These are phyloP conservation scores for Phycodurus eques DNA, from an alignment of 2,113 vertebrate species.

Conservation along the genomic window DNA sequence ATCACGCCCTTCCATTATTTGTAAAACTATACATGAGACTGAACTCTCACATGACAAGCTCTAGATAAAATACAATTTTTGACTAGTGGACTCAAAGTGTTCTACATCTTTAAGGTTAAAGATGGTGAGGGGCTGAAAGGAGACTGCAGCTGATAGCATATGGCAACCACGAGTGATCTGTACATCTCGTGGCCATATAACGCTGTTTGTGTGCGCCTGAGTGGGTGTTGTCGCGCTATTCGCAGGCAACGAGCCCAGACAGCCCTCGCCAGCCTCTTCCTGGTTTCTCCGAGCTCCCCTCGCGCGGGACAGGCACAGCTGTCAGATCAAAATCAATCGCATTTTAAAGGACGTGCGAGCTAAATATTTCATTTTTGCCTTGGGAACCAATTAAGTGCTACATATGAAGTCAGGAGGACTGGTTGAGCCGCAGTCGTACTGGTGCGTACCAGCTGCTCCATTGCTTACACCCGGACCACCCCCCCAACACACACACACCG, in stretches of 20 bases:
- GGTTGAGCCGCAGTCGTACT: slow-evolving; percentile 77
- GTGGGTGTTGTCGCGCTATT: slow-evolving; percentile 67
- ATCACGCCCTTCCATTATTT: too few species aligned
- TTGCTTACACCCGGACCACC: slow-evolving; percentile 66
- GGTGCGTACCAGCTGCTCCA: slow-evolving; percentile 76
- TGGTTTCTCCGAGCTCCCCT: slow-evolving; percentile 59
- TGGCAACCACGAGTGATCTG: slow-evolving; percentile 67
- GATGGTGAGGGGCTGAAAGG: slow-evolving; percentile 35
- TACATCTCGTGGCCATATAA: slow-evolving; percentile 66
- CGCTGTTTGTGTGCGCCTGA: slow-evolving; percentile 67
- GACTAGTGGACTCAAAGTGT: slow-evolving; percentile 42
- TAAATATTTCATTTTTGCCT: slow-evolving; percentile 80
- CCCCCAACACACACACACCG: slow-evolving; percentile 18
- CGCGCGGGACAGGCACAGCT: slow-evolving; percentile 76
- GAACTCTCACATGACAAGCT: neutral
- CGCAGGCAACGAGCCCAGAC: slow-evolving; percentile 73
- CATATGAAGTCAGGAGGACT: slow-evolving; percentile 77
- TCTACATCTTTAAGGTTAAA: slow-evolving; percentile 59
- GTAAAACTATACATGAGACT: neutral
- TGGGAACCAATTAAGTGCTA: slow-evolving; percentile 80
- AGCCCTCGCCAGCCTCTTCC: slow-evolving; percentile 63
- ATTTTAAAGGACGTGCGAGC: slow-evolving; percentile 77
- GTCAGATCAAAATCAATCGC: slow-evolving; percentile 79
- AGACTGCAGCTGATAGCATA: slow-evolving; percentile 69
- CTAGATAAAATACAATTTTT: slow-evolving; percentile 33